Evolutionary conservation across 2,113 vertebrate genomes (phyloP).

Genomic region (pig (Sus scrofa)): T2T-Sscrofa CM000813.6:111233001-111233500

Average conservation of each 20-base stretch:
- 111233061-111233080: slow-evolving; percentile 47
- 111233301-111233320: slow-evolving; percentile 40
- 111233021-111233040: slow-evolving; percentile 62
- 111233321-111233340: not conserved
- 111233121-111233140: slow-evolving; percentile 70
- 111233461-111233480: slow-evolving; percentile 23
- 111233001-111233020: slow-evolving; percentile 62
- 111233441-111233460: not conserved
- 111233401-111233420: slow-evolving; percentile 55
- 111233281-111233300: slow-evolving; percentile 48
- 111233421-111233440: slow-evolving; percentile 37
- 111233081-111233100: slow-evolving; percentile 47
- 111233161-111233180: slow-evolving; percentile 39
- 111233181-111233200: slow-evolving; percentile 65
- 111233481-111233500: slow-evolving; percentile 52
- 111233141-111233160: slow-evolving; percentile 39
- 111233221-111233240: slow-evolving; percentile 32
- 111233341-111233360: not conserved
- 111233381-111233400: not conserved
- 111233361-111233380: slow-evolving; percentile 37
- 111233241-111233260: slow-evolving; percentile 40
- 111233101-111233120: slow-evolving; percentile 57
- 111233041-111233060: slow-evolving; percentile 69
- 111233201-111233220: slow-evolving; percentile 46
- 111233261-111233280: slow-evolving; percentile 42